phyloP scores from a whole-genome alignment of 2,797 vertebrate species.

The Calcarius lapponicus region DNA sequence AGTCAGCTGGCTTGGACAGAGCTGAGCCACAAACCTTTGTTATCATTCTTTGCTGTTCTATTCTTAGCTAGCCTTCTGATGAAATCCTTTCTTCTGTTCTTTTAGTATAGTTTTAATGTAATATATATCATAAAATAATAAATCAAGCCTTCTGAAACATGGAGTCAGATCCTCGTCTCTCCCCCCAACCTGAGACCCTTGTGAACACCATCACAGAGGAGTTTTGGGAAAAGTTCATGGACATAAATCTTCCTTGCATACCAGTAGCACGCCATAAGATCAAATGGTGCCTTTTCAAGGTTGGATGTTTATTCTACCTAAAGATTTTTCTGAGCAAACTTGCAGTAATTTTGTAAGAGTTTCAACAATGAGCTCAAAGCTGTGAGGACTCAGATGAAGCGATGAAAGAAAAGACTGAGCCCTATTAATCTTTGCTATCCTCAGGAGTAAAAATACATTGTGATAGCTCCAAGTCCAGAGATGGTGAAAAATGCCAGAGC shows the following conservation, averaged over 20 bases:
- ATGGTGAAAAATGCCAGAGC: background rate
- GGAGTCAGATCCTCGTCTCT: too few species aligned
- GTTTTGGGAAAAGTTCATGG: background rate
- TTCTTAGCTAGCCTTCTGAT: too few species aligned
- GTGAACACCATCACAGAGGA: too few species aligned
- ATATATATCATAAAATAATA: too few species aligned
- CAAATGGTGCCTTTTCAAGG: background rate
- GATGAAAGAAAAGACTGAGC: background rate
- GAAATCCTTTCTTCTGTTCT: too few species aligned
- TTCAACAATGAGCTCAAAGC: background rate
- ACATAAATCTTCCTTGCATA: background rate
- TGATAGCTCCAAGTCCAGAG: background rate
- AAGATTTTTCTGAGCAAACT: background rate
- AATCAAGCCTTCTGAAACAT: too few species aligned
- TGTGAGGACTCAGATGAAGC: background rate
- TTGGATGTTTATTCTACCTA: background rate
- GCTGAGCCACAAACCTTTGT: too few species aligned
- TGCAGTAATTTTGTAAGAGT: background rate
- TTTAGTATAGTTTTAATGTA: too few species aligned
- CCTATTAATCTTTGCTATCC: background rate
- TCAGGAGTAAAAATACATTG: background rate
- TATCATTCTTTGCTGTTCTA: too few species aligned
- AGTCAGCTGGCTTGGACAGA: too few species aligned
- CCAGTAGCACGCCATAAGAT: background rate
- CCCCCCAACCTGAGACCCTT: too few species aligned